Conservation (phyloP, 2,797 vertebrate genomes). For the Luscinia megarhynchos region DNA sequence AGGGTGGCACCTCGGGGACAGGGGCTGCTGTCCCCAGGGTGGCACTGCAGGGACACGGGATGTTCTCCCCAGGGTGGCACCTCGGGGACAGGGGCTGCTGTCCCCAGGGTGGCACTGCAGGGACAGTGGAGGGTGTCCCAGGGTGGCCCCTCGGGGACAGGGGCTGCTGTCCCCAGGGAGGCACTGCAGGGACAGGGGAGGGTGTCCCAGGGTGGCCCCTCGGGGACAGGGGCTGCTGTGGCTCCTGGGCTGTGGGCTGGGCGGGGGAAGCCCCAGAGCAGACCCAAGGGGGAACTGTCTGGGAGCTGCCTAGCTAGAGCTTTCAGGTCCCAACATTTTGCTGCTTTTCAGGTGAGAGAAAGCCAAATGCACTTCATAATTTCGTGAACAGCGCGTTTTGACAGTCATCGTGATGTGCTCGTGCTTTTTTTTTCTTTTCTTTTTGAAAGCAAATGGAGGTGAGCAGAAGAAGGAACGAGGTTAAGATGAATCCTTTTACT, state of each 20-base stretch:
- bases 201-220: no score
- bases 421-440: background rate
- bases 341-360: background rate
- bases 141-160: no score
- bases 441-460: background rate
- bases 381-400: background rate
- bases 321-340: background rate
- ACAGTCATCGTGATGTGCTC: no score
- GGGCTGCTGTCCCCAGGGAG: background rate
- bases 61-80: no score
- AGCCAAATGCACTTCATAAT: background rate
- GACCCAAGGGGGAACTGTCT: fast-evolving
- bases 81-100: no score
- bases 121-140: background rate
- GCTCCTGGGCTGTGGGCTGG: no score
- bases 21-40: background rate
- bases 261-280: background rate
- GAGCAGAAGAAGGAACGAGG: background rate
- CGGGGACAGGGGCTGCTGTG: background rate
- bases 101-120: no score
- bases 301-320: background rate
- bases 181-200: fast-evolving
- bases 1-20: no score
- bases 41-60: fast-evolving
- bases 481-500: background rate